These are phyloP conservation scores for Odocoileus virginianus DNA, from an alignment of 2,113 vertebrate species.

Conservation along the genomic window DNA sequence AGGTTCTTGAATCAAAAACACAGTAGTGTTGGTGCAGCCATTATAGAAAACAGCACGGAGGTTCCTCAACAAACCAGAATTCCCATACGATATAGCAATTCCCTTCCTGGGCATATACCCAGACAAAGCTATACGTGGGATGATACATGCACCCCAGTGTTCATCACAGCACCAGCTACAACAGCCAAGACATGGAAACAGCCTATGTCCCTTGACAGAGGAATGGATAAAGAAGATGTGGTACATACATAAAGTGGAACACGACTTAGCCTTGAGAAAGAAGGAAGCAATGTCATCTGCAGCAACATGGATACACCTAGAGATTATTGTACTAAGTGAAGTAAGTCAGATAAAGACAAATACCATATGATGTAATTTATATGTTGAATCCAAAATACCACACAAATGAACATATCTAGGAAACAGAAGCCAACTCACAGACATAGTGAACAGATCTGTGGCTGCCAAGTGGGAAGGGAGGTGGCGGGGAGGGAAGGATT, in stretches of 20 bases:
- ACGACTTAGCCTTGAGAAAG: background rate
- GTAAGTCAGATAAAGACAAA: background rate
- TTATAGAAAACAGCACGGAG: background rate
- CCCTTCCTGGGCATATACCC: background rate
- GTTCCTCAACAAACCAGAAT: background rate
- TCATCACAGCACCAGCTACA: background rate
- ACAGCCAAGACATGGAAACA: background rate
- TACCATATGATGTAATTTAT: background rate
- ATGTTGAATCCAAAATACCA: background rate
- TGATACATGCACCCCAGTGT: background rate
- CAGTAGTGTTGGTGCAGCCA: background rate
- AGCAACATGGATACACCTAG: background rate
- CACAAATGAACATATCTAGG: background rate
- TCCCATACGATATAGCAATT: background rate
- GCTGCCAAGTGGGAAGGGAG: background rate
- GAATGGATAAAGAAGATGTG: background rate
- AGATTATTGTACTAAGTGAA: background rate
- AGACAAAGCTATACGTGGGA: background rate
- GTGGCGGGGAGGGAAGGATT: background rate
- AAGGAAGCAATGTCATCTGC: background rate
- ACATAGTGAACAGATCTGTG: background rate
- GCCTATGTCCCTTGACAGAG: background rate
- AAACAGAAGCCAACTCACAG: background rate
- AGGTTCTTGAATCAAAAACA: background rate
- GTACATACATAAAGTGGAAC: background rate